Base-by-base conservation (phyloP, 2,888 invertebrate genomes). In the Dromius quadrimaculatus region DNA sequence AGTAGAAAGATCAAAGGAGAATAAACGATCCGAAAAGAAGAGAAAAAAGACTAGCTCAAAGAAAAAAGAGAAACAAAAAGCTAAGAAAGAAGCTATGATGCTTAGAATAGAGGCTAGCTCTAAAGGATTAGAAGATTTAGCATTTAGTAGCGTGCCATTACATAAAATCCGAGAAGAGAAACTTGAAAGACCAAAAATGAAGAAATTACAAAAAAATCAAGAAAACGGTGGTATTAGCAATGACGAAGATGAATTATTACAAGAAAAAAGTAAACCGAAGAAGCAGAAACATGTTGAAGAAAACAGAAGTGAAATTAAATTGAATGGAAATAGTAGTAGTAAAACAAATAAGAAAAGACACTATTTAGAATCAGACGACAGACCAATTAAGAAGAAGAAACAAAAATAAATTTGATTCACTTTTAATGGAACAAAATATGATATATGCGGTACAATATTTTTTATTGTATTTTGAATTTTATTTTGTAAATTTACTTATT, bases 1-100 rank as follows among this genome's bases (percentile, higher is more conserved):
- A 63, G 71, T 70, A 28, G 11, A 32, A 20, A 8, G 41, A 38
- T n/a, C 36, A 4, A 11, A 2, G 1, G 61, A 73, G 72, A 71
- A 74, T 66, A 76, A 78, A 74, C 74, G 75, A 71, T 75, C 74
- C 38, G 76, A 74, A 32, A 82, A 80, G 71, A 80, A 79, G 72
- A 80, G 78, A 66, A 77, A 77, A 50, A 82, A 81, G 71, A 76
- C 75, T 20, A 79, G 76, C 71, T 75, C 74, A 62, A 79, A 77
- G 71, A 78, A 75, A 36, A 82, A 79, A 66, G 81, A 83, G 34
- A 79, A 80, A 28, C 80, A 82, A 54, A 82, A 83, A 73, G 75
- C 83, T 62, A 86, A 84, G 73, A 86, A 86, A 74, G 83, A 84
- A 76, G 79, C 85, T 13, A 83, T 83, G 70, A 76, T 81, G 71